Base-by-base conservation (phyloP, 2,888 invertebrate genomes). In the Polydesmus complanatus region DNA sequence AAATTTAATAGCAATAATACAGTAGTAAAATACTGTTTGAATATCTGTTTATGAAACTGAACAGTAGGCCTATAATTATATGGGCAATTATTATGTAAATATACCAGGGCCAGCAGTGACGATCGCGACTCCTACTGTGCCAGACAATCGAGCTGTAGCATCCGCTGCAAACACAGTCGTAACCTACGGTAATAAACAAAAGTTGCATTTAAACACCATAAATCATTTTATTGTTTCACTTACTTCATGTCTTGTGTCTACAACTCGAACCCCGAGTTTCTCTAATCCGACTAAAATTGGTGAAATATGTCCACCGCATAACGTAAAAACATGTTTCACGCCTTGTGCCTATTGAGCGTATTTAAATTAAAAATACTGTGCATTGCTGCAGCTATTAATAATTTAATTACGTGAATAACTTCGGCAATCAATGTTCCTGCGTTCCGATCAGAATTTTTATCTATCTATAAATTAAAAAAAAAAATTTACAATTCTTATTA, bases 91-190 rank as follows among this genome's bases (percentile, higher is more conserved):
- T 37, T n/a, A n/a, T n/a, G n/a, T n/a, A n/a, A n/a, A 14, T 63
- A 37, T 56, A 66, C 70, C 77, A 18, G 76, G 80, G 1, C 80
- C 80, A 23, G 80, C 80, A 8, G 80, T 81, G 2, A 81, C 80
- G 14, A 77, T 78, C 26, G 79, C 80, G 14, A 81, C 80, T 49
- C 81, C 81, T 56, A 81, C 75, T 22, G 73, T 75, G 22, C 81
- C 80, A 5, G 78, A 77, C 65, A 81, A 68, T 58, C 81, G 71
- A n/a, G 81, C 78, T 11, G 78, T 78, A n/a, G 81, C 80, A 73
- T 81, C 81, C 3, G 81, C 81, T 22, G 81, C 81, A 73, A 80
- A 81, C 25, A 80, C 81, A 22, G 80, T 76, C 14, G 77, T 78
- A 22, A 75, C 80, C 78, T 80, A n/a, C 11, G 14, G 8, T 1